These are phyloP conservation scores for Cydia splendana DNA, from an alignment of 1,140 invertebrate species.

Conservation along the genomic window DNA sequence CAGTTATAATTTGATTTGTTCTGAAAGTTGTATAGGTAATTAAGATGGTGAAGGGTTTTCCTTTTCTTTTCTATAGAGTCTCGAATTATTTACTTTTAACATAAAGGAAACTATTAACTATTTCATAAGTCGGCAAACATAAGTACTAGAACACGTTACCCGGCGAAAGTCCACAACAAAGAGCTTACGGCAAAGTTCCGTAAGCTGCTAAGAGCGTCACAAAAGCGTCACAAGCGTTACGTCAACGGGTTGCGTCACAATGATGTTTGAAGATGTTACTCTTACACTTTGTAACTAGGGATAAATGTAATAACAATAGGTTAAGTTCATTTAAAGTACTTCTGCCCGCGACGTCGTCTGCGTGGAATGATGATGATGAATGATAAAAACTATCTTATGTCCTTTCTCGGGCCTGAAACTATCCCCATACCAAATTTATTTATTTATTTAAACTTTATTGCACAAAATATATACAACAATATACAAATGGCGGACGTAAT, in stretches of 20 bases:
- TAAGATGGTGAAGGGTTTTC: too few relatives aligned
- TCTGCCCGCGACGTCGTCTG: too few relatives aligned
- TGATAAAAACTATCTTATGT: too few relatives aligned
- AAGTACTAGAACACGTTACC: not conserved
- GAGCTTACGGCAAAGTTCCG: not conserved
- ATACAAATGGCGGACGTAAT: too few relatives aligned
- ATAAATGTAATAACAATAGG: not conserved
- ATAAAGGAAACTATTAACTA: slow-evolving; percentile 5
- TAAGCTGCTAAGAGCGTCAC: slow-evolving; percentile 29
- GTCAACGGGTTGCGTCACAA: slow-evolving; percentile 44
- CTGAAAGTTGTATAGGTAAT: too few relatives aligned
- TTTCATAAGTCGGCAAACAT: not conserved
- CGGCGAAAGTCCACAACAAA: slow-evolving; percentile 1
- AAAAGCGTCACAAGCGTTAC: slow-evolving; percentile 47
- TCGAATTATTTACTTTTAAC: not conserved
- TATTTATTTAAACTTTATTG: too few relatives aligned
- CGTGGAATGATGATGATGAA: too few relatives aligned
- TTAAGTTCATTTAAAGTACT: too few relatives aligned
- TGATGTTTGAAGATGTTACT: slow-evolving; percentile 30
- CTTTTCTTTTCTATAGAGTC: not conserved
- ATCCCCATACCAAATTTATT: too few relatives aligned
- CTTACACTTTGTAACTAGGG: not conserved
- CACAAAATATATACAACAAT: too few relatives aligned
- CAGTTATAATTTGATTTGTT: too few relatives aligned
- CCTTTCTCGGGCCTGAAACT: too few relatives aligned